Conservation (phyloP, 2,797 vertebrate species). For the Tangara arthus region DNA sequence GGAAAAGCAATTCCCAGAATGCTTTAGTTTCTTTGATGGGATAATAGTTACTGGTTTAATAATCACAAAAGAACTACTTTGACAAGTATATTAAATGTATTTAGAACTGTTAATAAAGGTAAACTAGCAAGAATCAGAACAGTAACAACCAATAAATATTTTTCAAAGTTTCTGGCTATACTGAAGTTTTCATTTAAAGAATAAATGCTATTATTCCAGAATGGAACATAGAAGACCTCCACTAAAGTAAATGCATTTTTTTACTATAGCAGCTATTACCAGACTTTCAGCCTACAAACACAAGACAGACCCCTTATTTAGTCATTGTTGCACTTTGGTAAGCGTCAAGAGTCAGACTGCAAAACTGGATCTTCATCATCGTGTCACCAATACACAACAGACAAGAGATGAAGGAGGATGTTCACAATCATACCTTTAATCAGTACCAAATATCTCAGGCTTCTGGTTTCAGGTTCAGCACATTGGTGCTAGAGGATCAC, state of each 20-base stretch:
- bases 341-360: background rate
- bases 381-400: rapidly evolving
- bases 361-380: background rate
- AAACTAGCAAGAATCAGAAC: background rate
- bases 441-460: background rate
- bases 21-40: background rate
- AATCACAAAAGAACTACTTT: background rate
- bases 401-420: background rate
- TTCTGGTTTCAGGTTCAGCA: background rate
- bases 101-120: background rate
- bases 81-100: background rate
- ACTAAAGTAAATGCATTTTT: background rate
- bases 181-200: background rate
- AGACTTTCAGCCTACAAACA: background rate
- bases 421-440: background rate
- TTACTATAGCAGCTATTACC: background rate
- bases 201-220: background rate
- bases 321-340: background rate
- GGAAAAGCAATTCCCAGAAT: background rate
- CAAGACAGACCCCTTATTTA: background rate
- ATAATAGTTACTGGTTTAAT: background rate
- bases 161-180: background rate
- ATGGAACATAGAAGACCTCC: background rate
- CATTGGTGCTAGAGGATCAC: background rate
- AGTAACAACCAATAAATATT: background rate